Evolutionary conservation across 2,113 vertebrate genomes (phyloP).

Genomic region (Phainopepla nitens): DNA sequence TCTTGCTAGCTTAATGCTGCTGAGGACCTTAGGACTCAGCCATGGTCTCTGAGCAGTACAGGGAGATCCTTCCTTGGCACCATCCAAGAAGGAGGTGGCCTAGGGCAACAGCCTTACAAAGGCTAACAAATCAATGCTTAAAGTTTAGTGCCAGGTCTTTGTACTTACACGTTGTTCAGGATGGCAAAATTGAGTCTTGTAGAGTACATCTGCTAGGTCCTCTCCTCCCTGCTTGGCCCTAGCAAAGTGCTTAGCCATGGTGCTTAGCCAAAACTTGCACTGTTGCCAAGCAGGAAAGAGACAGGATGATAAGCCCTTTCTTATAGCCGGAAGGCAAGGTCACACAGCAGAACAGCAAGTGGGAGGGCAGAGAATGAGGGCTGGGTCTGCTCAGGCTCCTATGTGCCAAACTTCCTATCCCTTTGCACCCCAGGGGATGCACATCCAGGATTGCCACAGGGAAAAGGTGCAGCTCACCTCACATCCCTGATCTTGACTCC

Average conservation of each 20-base stretch:
- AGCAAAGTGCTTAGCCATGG: background rate
- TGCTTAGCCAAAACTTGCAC: background rate
- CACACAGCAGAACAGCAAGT: background rate
- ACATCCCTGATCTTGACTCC: background rate
- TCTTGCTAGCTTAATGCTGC: accelerated
- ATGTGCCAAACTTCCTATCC: background rate
- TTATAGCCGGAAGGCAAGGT: background rate
- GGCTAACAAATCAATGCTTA: background rate
- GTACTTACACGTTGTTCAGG: background rate
- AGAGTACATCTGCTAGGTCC: background rate
- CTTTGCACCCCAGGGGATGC: background rate
- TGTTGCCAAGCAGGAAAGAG: background rate
- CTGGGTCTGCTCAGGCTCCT: background rate
- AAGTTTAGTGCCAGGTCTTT: background rate
- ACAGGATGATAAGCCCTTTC: background rate
- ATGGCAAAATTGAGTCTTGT: background rate
- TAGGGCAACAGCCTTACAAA: background rate
- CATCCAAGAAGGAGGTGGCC: background rate
- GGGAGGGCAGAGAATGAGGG: background rate
- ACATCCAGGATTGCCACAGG: accelerated
- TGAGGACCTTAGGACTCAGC: background rate
- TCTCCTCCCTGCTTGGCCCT: background rate
- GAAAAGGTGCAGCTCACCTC: background rate
- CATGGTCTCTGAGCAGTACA: background rate
- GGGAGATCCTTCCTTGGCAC: background rate